Percentiles rank a stretch among this genome's conserved stretches.
Evolutionary conservation across 1,140 invertebrate species (phyloP).

Genomic region (Caenorhabditis tropicalis): DNA sequence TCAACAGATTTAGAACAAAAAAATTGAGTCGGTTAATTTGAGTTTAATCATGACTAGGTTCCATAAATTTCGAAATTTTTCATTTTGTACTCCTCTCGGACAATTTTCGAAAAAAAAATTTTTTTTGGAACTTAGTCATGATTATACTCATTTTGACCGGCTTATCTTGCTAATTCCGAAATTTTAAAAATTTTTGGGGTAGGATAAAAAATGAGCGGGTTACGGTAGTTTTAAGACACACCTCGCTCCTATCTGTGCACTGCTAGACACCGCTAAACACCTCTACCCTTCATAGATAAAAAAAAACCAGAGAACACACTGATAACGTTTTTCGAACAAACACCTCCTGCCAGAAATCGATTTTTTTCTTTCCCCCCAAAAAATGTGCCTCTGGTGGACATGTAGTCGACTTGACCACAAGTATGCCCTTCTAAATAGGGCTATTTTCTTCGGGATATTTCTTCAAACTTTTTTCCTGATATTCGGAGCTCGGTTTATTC

Average conservation of each 20-base stretch:
- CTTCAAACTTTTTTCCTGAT: constrained; percentile 1
- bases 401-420: constrained; percentile 17
- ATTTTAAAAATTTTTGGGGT: not conserved
- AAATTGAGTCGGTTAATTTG: too few relatives aligned
- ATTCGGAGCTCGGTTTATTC: not conserved
- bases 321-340: not conserved
- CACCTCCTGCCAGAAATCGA: not conserved
- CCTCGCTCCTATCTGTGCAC: too few relatives aligned
- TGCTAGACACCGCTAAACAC: too few relatives aligned
- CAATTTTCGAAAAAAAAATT: too few relatives aligned
- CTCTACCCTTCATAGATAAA: not conserved
- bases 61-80: too few relatives aligned
- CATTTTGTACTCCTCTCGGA: too few relatives aligned
- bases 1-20: too few relatives aligned
- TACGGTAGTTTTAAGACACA: not conserved
- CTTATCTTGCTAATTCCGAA: too few relatives aligned
- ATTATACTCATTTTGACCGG: too few relatives aligned
- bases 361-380: not conserved
- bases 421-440: constrained; percentile 7
- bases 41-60: too few relatives aligned
- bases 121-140: too few relatives aligned
- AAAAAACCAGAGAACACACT: not conserved
- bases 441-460: not conserved
- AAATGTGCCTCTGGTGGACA: constrained; percentile 13
- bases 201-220: not conserved